A percentile compares a stretch with the other conserved stretches of the same genome.
These are phyloP conservation scores for Halcyon malimbica DNA, from an alignment of 2,113 vertebrate species.

Conservation along the genomic window DNA sequence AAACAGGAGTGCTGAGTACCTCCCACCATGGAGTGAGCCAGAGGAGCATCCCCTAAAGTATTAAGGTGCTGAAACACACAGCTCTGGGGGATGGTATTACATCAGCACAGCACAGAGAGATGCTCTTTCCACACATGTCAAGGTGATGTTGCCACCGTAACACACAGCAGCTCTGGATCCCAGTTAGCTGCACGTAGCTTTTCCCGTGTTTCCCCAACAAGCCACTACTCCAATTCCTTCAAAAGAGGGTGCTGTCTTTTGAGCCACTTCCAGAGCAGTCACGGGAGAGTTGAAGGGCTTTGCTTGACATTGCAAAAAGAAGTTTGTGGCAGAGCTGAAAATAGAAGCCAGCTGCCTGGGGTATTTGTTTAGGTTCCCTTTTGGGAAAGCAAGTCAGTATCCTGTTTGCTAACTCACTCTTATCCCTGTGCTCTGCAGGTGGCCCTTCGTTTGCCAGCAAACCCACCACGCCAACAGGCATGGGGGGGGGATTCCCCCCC, in stretches of 20 bases:
- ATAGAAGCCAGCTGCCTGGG: neutral
- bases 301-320: neutral
- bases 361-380: neutral
- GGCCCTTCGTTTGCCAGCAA: slow-evolving; percentile 94
- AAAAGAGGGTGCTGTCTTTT: neutral
- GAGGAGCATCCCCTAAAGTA: neutral
- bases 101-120: neutral
- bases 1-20: neutral
- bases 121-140: fast-evolving
- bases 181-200: fast-evolving
- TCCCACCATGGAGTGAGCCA: neutral
- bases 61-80: neutral
- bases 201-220: fast-evolving
- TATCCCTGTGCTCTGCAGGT: slow-evolving; percentile 50
- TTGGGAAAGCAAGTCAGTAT: neutral
- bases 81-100: neutral
- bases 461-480: slow-evolving; percentile 91
- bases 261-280: neutral
- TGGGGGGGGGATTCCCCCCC: slow-evolving; percentile 87
- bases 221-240: neutral
- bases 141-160: neutral
- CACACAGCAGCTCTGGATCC: neutral
- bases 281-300: neutral
- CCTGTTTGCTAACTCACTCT: fast-evolving
- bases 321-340: neutral